Percentiles rank a stretch among this genome's conserved stretches.
phyloP scores from a whole-genome alignment of 2,113 vertebrate genomes.

The Ceuthmochares aereus region DNA sequence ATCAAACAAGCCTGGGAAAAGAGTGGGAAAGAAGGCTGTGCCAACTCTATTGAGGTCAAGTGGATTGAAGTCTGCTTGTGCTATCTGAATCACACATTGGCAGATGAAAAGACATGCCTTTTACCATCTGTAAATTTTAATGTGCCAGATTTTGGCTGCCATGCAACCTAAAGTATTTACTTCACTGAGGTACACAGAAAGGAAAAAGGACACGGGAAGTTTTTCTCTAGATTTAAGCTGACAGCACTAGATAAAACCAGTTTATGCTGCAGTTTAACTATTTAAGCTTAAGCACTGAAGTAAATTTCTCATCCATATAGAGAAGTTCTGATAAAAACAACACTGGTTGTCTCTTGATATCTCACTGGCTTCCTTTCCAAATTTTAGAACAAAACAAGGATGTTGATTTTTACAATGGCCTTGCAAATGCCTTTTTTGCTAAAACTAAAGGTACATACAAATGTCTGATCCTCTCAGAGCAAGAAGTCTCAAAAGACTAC shows the following conservation, averaged over 20 bases:
- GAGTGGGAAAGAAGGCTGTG: conserved; percentile 60
- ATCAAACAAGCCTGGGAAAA: background rate
- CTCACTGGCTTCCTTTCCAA: background rate
- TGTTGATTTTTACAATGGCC: background rate
- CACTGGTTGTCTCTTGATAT: background rate
- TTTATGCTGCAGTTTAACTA: background rate
- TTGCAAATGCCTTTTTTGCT: background rate
- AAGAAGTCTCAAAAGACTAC: background rate
- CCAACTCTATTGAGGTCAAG: conserved; percentile 72
- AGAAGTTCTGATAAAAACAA: background rate
- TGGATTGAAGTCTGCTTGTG: conserved; percentile 72
- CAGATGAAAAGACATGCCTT: conserved; percentile 73
- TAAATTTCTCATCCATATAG: background rate
- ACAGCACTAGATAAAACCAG: background rate
- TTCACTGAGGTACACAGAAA: conserved; percentile 16
- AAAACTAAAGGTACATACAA: background rate
- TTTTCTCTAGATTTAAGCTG: background rate
- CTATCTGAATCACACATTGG: conserved; percentile 66
- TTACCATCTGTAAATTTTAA: conserved; percentile 66
- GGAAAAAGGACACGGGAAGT: background rate
- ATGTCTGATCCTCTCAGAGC: background rate
- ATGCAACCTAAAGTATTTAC: conserved; percentile 32
- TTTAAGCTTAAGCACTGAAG: background rate
- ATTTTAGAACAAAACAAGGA: background rate
- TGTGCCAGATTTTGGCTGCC: conserved; percentile 58